Base-by-base conservation (phyloP, 2,113 vertebrate genomes). In the Apistogramma diplotaenia region DNA sequence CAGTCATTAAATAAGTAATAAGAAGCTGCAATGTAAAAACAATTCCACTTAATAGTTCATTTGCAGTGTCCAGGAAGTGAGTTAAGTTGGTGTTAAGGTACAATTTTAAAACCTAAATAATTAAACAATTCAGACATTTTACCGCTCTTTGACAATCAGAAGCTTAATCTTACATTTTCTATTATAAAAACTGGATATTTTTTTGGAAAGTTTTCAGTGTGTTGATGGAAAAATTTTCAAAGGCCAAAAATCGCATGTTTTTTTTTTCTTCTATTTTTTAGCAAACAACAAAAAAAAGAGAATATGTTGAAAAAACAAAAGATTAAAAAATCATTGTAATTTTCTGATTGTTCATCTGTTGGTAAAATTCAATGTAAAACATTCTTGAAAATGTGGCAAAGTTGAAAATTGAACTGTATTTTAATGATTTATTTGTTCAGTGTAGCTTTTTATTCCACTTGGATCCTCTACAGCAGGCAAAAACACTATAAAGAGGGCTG, bases 1-100 rank as follows among this genome's bases (percentile, higher is more conserved):
- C 11, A 59, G 56, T 75, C 6, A 53, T 73, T 74, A 78, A 73
- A 87, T 23, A 62, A 71, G n/a, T 37, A 16, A 31, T 71, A 70
- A 86, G 25, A 76, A 60, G 57, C 67, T 62, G 31, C 31, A 70
- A 74, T 59, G 31, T 6, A 72, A 37, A 67, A 77, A 35, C 65
- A 77, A 5, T 71, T 80, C 10, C 18, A 8, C 67, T 35, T 37
- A 15, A 43, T 65, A 43, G n/a, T 18, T 25, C 7, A 51, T n/a
- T 61, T 40, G 37, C 7, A 25, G 7, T 59, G 21, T 58, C 3
- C 23, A 40, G 60, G 4, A 23, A 61, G 12, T 33, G 3, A 11
- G 19, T 10, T 12, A 1, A 3, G 7, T n/a, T 35, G 35, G 35
- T 21, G 59, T 37, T 35, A 61, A 61, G 59, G n/a, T n/a, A n/a